Evolutionary conservation across 2,888 invertebrate species (phyloP).

Genomic region (Watsonalla binaria): DNA sequence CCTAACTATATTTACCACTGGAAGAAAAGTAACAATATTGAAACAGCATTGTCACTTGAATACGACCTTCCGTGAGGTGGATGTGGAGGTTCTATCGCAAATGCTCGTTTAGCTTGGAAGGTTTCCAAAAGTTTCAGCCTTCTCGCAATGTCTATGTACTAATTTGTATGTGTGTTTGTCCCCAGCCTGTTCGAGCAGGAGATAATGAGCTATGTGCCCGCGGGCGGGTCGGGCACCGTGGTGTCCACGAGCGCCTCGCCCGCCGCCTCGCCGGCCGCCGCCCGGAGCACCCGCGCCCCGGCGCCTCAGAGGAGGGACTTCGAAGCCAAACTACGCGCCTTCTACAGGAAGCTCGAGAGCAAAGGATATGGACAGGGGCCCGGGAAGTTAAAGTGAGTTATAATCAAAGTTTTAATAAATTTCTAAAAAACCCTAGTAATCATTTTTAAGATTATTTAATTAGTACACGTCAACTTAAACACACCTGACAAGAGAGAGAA

Average conservation of each 20-base stretch:
- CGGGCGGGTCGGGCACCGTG: conserved; percentile 54
- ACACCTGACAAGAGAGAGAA: too few species aligned
- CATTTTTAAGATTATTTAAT: too few species aligned
- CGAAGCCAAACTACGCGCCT: conserved; percentile 95
- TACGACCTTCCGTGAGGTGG: too few species aligned
- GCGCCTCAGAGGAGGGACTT: conserved; percentile 96
- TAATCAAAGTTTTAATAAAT: too few species aligned
- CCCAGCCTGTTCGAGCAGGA: conserved; percentile 97
- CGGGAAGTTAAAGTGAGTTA: conserved; percentile 93
- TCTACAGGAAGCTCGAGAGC: conserved; percentile 95
- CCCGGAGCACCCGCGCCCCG: conserved; percentile 88
- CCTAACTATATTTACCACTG: too few species aligned
- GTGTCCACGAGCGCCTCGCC: conserved; percentile 82
- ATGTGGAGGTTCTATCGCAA: too few species aligned
- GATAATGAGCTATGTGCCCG: conserved; percentile 97
- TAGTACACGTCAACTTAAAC: too few species aligned
- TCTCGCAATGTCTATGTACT: not conserved
- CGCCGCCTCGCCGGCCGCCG: conserved; percentile 89
- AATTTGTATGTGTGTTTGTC: conserved; percentile 6
- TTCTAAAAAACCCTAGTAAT: too few species aligned
- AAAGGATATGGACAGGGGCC: conserved; percentile 99
- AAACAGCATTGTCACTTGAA: too few species aligned
- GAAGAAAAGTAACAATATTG: too few species aligned
- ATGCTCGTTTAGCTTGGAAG: too few species aligned
- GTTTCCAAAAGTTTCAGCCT: too few species aligned